Conservation (phyloP, 1,140 invertebrate genomes). For the Drosophila obscura region DNA sequence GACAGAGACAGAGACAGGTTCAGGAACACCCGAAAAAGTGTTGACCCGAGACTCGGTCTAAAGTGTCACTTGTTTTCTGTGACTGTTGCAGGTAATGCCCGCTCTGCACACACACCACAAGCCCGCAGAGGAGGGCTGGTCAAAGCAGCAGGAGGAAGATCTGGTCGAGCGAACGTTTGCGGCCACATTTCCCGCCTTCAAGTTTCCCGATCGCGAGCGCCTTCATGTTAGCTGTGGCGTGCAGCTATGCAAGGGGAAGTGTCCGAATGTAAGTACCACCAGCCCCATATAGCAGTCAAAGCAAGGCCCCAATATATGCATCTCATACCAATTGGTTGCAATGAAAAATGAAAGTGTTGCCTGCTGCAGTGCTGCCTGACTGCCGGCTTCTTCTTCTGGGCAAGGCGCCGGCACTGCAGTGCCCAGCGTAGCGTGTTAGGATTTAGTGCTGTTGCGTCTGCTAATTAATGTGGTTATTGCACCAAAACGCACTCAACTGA, state of each 20-base stretch:
- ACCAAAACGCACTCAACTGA: constrained; percentile 76
- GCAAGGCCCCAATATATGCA: constrained; percentile 27
- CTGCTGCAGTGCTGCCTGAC: not conserved
- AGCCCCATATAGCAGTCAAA: constrained; percentile 11
- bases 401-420: constrained; percentile 8
- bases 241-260: constrained; percentile 88
- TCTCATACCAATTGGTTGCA: constrained; percentile 72
- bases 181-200: constrained; percentile 90
- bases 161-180: constrained; percentile 82
- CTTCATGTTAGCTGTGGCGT: constrained; percentile 89
- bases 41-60: not conserved
- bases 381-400: constrained; percentile 20
- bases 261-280: constrained; percentile 85
- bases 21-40: not conserved
- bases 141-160: constrained; percentile 82
- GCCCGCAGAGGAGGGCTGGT: constrained; percentile 83
- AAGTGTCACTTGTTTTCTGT: not conserved
- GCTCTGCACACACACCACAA: constrained; percentile 67
- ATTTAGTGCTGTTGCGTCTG: constrained; percentile 43
- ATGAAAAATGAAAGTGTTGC: constrained; percentile 77
- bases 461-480: constrained; percentile 83
- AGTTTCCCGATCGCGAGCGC: constrained; percentile 90
- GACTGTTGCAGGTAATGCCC: constrained; percentile 75
- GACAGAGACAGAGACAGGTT: constrained; percentile 22
- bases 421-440: constrained; percentile 61